Base-by-base conservation (phyloP, 2,888 invertebrate genomes). In the Troides aeacus region DNA sequence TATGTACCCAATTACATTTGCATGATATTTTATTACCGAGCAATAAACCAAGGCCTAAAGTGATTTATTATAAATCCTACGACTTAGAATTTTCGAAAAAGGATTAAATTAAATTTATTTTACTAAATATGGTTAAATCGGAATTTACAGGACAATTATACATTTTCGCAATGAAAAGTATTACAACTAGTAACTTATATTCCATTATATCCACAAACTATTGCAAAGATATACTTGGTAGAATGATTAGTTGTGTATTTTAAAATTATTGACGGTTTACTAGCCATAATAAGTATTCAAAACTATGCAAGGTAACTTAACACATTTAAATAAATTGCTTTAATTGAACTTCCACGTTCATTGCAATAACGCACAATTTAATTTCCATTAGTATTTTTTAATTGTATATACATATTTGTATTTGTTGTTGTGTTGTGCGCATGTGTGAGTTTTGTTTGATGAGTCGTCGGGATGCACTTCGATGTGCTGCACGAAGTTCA, bases 401-500 rank as follows among this genome's bases (percentile, higher is more conserved):
- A 75, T 72, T 72, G 65, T 12, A 53, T 50, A 63, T 63, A 58
- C 77, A 75, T 72, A 72, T 30, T 30, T 30, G 30, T 70, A n/a
- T 53, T n/a, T 53, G 7, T 53, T 17, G 74, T 71, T 72, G 77
- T 76, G 75, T 72, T 76, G 71, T 68, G 66, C 70, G 68, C 62
- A 71, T 72, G 67, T 61, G 60, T 70, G 70, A 18, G 59, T 63
- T 64, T 61, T 64, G 73, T 74, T 74, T 82, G 83, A 84, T 84
- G 83, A 77, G 79, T 82, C 79, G 82, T 73, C 79, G 81, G 86
- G 90, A 90, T 88, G 87, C 82, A 80, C 85, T 73, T 77, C 83
- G 75, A 24, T 79, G 79, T 88, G 89, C 88, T 88, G 86, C 79
- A 79, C 87, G 86, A 91, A 90, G 92, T 92, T 92, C 92, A 92